These are phyloP conservation scores for Aramus guarauna DNA, from an alignment of 2,113 vertebrate genomes.

Conservation along the genomic window DNA sequence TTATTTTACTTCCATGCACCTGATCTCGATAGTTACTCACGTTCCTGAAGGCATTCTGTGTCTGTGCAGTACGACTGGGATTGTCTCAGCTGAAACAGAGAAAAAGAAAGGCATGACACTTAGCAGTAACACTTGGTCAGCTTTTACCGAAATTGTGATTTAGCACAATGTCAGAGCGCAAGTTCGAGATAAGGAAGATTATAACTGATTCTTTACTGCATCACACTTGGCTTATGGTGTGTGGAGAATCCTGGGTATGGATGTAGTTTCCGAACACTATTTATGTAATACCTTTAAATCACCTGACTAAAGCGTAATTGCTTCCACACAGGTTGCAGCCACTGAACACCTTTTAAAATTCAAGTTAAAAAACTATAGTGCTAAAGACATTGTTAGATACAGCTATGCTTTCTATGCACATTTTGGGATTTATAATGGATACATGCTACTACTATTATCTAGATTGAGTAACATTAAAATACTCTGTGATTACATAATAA, in stretches of 20 bases:
- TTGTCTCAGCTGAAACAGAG: slow-evolving; percentile 87
- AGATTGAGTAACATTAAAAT: neutral
- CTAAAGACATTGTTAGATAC: neutral
- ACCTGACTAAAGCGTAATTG: neutral
- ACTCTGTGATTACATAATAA: neutral
- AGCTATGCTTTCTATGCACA: neutral
- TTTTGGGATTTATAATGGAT: neutral
- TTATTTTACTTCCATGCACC: neutral
- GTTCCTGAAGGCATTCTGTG: slow-evolving; percentile 92
- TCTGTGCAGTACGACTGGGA: slow-evolving; percentile 98
- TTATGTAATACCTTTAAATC: neutral
- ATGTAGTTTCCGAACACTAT: neutral
- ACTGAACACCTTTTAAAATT: neutral
- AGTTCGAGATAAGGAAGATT: neutral
- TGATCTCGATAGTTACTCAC: slow-evolving; percentile 75
- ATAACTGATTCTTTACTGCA: neutral
- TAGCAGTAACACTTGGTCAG: neutral
- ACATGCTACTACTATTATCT: neutral
- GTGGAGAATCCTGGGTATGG: neutral
- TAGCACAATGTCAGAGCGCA: neutral
- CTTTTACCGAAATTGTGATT: neutral
- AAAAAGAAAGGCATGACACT: slow-evolving; percentile 46
- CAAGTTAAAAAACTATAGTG: neutral
- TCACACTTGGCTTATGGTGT: neutral
- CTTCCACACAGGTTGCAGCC: neutral